These are phyloP conservation scores for Hypolimnas misippus DNA, from an alignment of 2,888 invertebrate species.

Conservation along the genomic window DNA sequence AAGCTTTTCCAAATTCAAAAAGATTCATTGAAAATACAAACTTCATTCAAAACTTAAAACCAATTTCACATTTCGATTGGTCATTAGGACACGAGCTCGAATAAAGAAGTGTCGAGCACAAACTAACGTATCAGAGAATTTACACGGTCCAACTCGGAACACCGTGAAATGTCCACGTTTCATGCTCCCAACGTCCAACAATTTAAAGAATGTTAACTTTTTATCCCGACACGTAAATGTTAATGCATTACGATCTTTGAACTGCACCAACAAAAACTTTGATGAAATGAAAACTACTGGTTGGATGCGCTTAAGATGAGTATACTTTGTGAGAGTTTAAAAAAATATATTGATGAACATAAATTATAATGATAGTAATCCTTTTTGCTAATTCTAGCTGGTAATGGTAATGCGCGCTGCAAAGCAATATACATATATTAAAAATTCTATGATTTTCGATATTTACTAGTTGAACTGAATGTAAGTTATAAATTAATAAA, in stretches of 20 bases:
- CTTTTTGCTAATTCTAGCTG: too few relatives aligned
- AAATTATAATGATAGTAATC: too few relatives aligned
- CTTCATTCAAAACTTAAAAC: background rate
- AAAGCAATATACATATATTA: too few relatives aligned
- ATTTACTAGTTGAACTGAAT: too few relatives aligned
- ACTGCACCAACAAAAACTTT: conserved; percentile 12
- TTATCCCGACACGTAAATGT: conserved; percentile 51
- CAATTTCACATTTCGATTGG: conserved; percentile 23
- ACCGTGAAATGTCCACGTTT: conserved; percentile 70
- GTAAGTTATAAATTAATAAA: too few relatives aligned
- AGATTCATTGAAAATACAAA: background rate
- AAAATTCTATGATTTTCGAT: too few relatives aligned
- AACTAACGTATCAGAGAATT: conserved; percentile 55
- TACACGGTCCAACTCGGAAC: conserved; percentile 61
- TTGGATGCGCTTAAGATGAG: background rate
- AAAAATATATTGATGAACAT: background rate
- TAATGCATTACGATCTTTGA: conserved; percentile 24
- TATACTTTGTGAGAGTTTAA: background rate
- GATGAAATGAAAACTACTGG: background rate
- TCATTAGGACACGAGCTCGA: conserved; percentile 37
- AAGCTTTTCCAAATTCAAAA: background rate
- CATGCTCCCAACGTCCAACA: conserved; percentile 46
- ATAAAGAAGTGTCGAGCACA: conserved; percentile 32
- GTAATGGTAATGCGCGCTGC: too few relatives aligned
- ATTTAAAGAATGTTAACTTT: conserved; percentile 73